Base-by-base conservation (phyloP, 2,797 vertebrate species). In the Cossypha polioptera region DNA sequence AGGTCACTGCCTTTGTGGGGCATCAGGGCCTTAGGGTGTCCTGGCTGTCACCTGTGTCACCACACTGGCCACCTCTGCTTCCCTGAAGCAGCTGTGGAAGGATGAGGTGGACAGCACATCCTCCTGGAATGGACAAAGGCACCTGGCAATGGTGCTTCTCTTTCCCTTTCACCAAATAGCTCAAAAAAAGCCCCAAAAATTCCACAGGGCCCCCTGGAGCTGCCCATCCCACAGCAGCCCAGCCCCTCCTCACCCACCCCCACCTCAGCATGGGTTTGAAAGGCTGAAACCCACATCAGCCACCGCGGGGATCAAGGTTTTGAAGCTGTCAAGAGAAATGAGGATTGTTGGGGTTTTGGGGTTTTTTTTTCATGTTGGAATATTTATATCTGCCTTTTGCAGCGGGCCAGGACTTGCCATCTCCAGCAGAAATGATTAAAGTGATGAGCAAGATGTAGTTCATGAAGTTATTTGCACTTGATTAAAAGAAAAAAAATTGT, bases 381-480 rank as follows among this genome's bases (percentile, higher is more conserved):
- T 96, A 95, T 89, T 98, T 98, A 89, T 98, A 96, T 91, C 86
- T 95, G 96, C 94, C 95, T 97, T 97, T 96, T 87, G 94, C 95
- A 91, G 95, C 55, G 13, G 95, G 94, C 93, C 92, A 42, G 55
- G 50, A 81, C 80, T 75, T 81, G 93, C 79, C 95, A 90, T 82
- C 97, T 93, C 95, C 92, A 96, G 95, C 92, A 88, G 93, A 90
- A 92, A 76, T 3, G 5, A 95, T 87, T 93, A 85, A 95, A 97
- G 91, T 97, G 98, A 98, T 97, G 98, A 98, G 98, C 98, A 98
- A 98, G 97, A 98, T 98, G 98, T 98, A 98, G 98, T 98, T 98
- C 98, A 98, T 98, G 98, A 99, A 98, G 98, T 99, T 99, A 99
- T 99, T 99, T 99, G 99, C 99, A 99, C 99, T 99, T 99, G 98